Evolutionary conservation across 2,888 invertebrate species (phyloP).

Genomic region (Suillia variegata): DNA sequence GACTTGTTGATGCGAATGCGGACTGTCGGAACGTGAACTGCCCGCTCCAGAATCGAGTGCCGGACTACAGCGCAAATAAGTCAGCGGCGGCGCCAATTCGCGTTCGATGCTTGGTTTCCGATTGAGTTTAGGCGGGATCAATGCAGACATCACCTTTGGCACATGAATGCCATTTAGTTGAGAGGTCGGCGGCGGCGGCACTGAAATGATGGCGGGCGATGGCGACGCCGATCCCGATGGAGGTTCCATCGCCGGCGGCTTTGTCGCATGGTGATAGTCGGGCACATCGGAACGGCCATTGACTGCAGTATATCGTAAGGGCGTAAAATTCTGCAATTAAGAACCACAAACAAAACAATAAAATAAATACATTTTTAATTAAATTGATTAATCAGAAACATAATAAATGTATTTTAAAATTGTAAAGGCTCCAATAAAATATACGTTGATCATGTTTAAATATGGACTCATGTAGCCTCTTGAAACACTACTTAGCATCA

Average conservation of each 20-base stretch:
- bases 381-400: no score
- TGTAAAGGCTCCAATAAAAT: no score
- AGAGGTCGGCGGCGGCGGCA: constrained; percentile 37
- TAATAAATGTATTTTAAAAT: no score
- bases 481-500: no score
- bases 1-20: constrained; percentile 75
- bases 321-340: constrained; percentile 51
- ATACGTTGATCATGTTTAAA: no score
- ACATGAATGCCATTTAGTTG: constrained; percentile 59
- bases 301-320: constrained; percentile 54
- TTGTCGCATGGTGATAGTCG: constrained; percentile 57
- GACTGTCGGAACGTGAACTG: constrained; percentile 88
- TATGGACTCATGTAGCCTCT: no score
- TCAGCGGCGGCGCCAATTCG: constrained; percentile 68
- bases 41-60: constrained; percentile 87
- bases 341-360: background rate
- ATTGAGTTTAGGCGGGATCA: constrained; percentile 75
- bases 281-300: constrained; percentile 56
- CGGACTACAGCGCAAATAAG: constrained; percentile 77
- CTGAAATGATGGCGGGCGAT: constrained; percentile 47
- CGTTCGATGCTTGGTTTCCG: constrained; percentile 88
- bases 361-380: constrained; percentile 7
- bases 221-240: constrained; percentile 53
- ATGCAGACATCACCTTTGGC: constrained; percentile 62
- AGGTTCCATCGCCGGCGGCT: constrained; percentile 55